Conservation (phyloP, 2,888 invertebrate genomes). For the Xestia rhomboidea region DNA sequence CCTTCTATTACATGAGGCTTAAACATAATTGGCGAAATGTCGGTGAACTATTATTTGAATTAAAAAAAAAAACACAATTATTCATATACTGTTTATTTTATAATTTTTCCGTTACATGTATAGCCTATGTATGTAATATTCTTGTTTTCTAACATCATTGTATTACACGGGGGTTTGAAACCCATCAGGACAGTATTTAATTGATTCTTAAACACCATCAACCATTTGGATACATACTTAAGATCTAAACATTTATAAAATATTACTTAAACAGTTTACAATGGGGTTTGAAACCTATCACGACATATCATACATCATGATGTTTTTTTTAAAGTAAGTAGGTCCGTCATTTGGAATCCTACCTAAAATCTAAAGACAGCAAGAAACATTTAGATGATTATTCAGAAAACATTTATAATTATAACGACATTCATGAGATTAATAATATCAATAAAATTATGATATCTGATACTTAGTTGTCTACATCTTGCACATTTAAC, state of each 20-base stretch:
- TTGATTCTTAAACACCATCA: background rate
- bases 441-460: background rate
- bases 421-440: background rate
- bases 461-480: background rate
- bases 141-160: background rate
- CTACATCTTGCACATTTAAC: background rate
- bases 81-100: background rate
- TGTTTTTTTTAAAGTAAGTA: background rate
- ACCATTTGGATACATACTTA: background rate
- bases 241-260: conserved; percentile 3
- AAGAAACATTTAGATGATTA: no score
- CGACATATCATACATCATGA: background rate
- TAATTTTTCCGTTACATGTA: background rate
- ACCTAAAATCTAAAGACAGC: background rate
- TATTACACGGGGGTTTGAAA: background rate
- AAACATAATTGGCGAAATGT: no score
- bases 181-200: background rate
- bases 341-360: background rate
- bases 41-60: background rate
- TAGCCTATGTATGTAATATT: background rate
- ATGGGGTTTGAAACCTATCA: background rate
- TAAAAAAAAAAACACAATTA: background rate
- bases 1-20: no score
- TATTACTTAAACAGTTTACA: background rate
- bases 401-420: background rate